phyloP scores from a whole-genome alignment of 1,140 invertebrate species.

The Zelostemma sp. region DNA sequence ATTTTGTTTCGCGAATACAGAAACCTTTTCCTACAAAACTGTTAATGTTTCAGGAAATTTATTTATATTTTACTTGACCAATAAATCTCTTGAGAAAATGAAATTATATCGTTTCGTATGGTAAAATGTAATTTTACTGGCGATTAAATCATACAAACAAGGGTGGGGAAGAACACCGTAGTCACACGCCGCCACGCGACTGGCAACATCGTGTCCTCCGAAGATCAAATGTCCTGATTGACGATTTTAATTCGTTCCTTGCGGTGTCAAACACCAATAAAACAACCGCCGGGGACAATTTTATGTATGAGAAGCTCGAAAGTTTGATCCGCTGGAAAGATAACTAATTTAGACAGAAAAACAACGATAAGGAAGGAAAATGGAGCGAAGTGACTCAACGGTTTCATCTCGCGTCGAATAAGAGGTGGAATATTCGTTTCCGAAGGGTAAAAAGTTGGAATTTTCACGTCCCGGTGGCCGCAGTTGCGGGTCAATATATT shows the following conservation, averaged over 20 bases:
- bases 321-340: background rate
- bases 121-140: conserved; percentile 23
- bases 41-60: no score
- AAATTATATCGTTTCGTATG: conserved; percentile 15
- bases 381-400: no score
- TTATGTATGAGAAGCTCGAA: background rate
- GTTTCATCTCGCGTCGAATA: no score
- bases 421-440: no score
- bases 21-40: no score
- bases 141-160: conserved; percentile 23
- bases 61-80: no score
- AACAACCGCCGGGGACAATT: background rate
- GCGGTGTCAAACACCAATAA: background rate
- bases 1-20: no score
- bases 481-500: conserved; percentile 31
- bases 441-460: background rate
- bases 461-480: conserved; percentile 1
- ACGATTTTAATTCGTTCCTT: conserved; percentile 17
- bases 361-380: no score
- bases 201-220: background rate
- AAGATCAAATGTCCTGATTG: background rate
- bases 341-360: no score
- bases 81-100: background rate
- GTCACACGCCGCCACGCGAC: conserved; percentile 37
- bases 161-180: conserved; percentile 31